Evolutionary conservation across 2,797 vertebrate species (phyloP).

Genomic region (Coendou prehensilis): DNA sequence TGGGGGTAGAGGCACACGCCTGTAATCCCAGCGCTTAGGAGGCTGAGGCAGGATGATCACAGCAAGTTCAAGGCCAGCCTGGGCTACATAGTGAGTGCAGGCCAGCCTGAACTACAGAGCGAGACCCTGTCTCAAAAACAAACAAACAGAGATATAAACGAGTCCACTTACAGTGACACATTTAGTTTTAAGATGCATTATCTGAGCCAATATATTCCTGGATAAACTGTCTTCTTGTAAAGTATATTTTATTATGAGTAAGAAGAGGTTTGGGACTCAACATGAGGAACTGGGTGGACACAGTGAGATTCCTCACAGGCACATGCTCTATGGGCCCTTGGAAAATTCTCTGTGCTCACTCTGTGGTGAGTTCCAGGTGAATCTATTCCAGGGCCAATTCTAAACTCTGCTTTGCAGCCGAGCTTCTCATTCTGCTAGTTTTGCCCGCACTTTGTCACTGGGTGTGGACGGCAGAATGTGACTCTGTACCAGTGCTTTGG

Average conservation of each 20-base stretch:
- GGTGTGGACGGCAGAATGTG: neutral
- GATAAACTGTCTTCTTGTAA: slow-evolving; percentile 67
- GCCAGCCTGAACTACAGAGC: neutral
- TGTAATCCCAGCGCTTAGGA: neutral
- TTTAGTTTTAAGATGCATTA: slow-evolving; percentile 78
- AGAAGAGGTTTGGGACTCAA: slow-evolving; percentile 44
- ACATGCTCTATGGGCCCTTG: neutral
- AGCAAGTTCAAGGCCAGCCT: no score
- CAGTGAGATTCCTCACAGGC: neutral
- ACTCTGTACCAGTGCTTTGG: neutral
- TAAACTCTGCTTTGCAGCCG: neutral
- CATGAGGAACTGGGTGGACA: slow-evolving; percentile 1
- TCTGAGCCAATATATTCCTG: slow-evolving; percentile 68
- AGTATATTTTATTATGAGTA: slow-evolving; percentile 44
- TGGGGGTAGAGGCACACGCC: neutral
- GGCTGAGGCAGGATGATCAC: neutral
- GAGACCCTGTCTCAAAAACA: neutral
- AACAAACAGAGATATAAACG: slow-evolving; percentile 69
- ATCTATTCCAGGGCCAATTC: neutral
- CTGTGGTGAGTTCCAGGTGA: neutral
- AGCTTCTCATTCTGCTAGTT: neutral
- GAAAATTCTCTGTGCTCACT: neutral
- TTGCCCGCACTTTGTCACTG: neutral
- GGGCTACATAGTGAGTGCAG: neutral
- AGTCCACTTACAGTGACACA: slow-evolving; percentile 74